A percentile compares a stretch with the other conserved stretches of the same genome.
These are phyloP conservation scores for Hypomecis atomaria DNA, from an alignment of 2,888 invertebrate genomes.

Conservation along the genomic window DNA sequence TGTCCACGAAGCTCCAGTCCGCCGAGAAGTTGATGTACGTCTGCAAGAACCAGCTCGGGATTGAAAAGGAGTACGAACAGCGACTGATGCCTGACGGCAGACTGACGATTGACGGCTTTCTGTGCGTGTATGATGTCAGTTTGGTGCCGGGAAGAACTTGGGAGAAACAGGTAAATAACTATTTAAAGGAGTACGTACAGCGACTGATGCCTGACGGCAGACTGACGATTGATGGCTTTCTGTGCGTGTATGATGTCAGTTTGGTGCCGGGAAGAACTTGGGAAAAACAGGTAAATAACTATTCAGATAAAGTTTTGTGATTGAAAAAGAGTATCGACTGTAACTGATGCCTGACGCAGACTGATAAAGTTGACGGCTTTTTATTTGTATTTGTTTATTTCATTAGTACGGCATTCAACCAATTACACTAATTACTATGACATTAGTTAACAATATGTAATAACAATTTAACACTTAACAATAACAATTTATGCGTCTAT, in stretches of 20 bases:
- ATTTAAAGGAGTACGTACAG: neutral
- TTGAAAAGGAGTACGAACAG: slow-evolving; percentile 98
- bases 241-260: no score
- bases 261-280: no score
- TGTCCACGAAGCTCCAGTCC: slow-evolving; percentile 95
- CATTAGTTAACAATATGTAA: no score
- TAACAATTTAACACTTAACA: no score
- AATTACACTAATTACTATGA: no score
- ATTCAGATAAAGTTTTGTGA: no score
- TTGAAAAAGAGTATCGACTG: neutral
- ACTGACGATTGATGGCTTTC: no score
- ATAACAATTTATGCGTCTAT: neutral
- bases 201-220: neutral
- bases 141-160: slow-evolving; percentile 95
- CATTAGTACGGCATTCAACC: no score
- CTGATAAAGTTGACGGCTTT: neutral
- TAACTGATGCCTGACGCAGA: neutral
- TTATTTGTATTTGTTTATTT: no score
- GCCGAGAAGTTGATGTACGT: slow-evolving; percentile 99
- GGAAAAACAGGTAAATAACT: neutral
- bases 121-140: slow-evolving; percentile 98
- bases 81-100: slow-evolving; percentile 68
- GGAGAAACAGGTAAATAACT: slow-evolving; percentile 89
- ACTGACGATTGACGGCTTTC: slow-evolving; percentile 93
- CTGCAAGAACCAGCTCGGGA: slow-evolving; percentile 98